These are phyloP conservation scores for Pocillopora meandrina DNA, from an alignment of 92 coral and sea anemone genomes.

Conservation along the genomic window DNA sequence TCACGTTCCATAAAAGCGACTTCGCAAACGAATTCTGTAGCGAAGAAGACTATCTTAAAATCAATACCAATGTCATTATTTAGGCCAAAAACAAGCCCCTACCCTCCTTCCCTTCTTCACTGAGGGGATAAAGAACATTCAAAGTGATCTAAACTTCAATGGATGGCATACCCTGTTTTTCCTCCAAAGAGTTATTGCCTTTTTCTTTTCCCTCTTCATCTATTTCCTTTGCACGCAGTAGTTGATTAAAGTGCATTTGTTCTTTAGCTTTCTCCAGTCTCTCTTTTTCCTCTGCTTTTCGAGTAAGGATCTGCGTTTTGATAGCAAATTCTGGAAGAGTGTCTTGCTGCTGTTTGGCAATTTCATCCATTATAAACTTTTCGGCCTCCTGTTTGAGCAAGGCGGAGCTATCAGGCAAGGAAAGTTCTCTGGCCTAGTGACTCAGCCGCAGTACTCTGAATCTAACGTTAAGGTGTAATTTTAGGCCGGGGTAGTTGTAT, in stretches of 20 bases:
- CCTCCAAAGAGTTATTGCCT: neutral
- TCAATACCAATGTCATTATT: too few relatives aligned
- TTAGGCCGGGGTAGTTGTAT: too few relatives aligned
- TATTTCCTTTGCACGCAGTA: constrained; percentile 9
- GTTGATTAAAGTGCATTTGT: constrained; percentile 56
- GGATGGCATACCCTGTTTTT: neutral
- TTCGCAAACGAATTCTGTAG: too few relatives aligned
- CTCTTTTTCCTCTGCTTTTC: constrained; percentile 78
- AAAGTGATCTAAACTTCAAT: neutral
- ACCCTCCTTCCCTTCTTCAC: too few relatives aligned
- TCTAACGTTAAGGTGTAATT: too few relatives aligned
- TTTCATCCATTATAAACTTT: constrained; percentile 65
- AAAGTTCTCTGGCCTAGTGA: too few relatives aligned
- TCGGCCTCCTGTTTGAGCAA: constrained; percentile 62
- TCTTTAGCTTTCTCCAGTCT: constrained; percentile 56
- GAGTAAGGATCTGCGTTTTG: constrained; percentile 72
- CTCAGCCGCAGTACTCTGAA: too few relatives aligned
- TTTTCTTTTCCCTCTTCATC: constrained; percentile 6
- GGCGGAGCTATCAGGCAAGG: neutral
- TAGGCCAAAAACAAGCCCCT: too few relatives aligned
- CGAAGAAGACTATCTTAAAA: too few relatives aligned
- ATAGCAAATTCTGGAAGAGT: constrained; percentile 80
- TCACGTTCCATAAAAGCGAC: too few relatives aligned
- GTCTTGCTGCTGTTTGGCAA: constrained; percentile 56
- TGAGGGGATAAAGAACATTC: too few relatives aligned